phyloP scores from a whole-genome alignment of 2,113 vertebrate species.

The Notechis scutatus region DNA sequence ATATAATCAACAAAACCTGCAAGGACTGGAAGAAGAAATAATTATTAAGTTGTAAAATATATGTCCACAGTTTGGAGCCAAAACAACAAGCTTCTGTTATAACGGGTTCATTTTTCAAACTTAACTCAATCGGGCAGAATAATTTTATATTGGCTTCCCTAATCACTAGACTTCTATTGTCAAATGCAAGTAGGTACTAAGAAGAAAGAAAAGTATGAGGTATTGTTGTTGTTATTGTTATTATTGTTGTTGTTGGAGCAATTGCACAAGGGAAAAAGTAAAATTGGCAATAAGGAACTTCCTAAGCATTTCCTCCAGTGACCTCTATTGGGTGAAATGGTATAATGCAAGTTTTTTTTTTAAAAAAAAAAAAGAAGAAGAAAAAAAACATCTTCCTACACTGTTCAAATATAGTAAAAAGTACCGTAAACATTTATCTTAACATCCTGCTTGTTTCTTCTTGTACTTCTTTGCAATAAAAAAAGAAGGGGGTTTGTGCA shows the following conservation, averaged over 20 bases:
- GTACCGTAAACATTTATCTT: background rate
- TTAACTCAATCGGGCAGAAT: background rate
- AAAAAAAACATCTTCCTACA: background rate
- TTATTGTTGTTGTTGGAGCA: background rate
- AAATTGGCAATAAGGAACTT: background rate
- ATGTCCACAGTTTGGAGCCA: background rate
- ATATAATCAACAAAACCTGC: background rate
- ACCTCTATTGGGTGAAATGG: conserved; percentile 6
- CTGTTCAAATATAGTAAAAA: background rate
- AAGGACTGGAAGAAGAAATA: background rate
- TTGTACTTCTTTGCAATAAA: background rate
- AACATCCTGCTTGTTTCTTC: background rate
- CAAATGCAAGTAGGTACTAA: background rate
- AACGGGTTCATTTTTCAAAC: background rate
- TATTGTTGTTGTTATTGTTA: background rate
- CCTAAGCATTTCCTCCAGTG: background rate
- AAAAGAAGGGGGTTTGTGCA: background rate
- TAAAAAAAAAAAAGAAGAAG: background rate
- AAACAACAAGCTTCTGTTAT: background rate
- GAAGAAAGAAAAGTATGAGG: background rate
- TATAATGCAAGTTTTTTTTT: background rate
- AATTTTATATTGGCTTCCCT: background rate
- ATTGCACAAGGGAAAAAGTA: background rate
- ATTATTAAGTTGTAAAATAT: background rate
- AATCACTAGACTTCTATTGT: background rate